Base-by-base conservation (phyloP, 2,888 invertebrate species). In the Onchidella celtica region DNA sequence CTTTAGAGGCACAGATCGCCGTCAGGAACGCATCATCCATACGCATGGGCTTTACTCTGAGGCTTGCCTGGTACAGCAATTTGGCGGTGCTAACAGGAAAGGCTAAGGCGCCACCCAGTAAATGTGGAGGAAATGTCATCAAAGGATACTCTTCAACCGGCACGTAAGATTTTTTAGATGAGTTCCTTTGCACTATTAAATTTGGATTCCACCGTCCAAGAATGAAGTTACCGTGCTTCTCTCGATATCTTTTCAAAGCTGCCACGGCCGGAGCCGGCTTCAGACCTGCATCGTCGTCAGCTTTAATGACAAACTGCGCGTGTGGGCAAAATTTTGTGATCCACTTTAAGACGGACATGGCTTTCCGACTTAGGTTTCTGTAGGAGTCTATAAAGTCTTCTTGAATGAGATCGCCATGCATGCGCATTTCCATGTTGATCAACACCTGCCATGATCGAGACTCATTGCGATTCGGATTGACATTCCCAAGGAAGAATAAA, bases 251-350 rank as follows among this genome's bases (percentile, higher is more conserved):
- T 11, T 4, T 81, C 81, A 69, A 65, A 34, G 34, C 63, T 11
- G 84, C 73, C 47, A 96, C 92, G 85, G 94, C 94, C 86, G 95
- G 95, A 34, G 96, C 92, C 91, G 89, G 83, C 72, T 93, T 91
- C n/a, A 93, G 88, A 79, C 92, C 88, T 0, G 90, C 90, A 72
- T 93, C 93, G 82, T 93, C 93, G 81, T 93, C 93, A 0, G 88
- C 85, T 83, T 92, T 92, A 24, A 93, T 85, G 29, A 93, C 86
- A 73, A 88, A 92, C 69, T 88, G 87, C 1, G 90, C 91, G 40
- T 88, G 84, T n/a, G 85, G 87, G 83, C 93, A 93, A 79, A 87
- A 87, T 47, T 86, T 87, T 3, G 86, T 84, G 0, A 90, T 87
- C 93, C 92, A 93, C 77, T 87, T 84, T 21, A 87, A 61, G 0